Evolutionary conservation across 1,140 invertebrate species (phyloP).

Genomic region (Zeugodacus cucurbitae): DNA sequence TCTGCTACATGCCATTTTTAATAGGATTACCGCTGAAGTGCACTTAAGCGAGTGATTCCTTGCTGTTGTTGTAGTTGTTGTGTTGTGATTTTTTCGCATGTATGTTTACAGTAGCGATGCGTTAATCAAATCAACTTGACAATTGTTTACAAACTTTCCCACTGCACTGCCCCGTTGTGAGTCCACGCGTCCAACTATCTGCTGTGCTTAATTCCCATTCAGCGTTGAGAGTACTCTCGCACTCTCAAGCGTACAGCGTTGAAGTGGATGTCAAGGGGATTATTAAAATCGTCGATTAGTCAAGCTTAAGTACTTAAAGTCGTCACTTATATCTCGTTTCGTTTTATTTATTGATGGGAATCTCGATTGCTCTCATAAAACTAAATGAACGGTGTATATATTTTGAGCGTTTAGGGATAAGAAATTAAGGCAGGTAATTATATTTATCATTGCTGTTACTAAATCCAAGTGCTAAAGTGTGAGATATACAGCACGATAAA

Average conservation of each 20-base stretch:
- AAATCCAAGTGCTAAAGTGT: no score
- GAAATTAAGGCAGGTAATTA: background rate
- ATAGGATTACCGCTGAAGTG: slow-evolving; percentile 65
- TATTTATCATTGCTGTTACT: background rate
- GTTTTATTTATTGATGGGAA: background rate
- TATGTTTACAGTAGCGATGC: slow-evolving; percentile 53
- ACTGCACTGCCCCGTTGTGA: slow-evolving; percentile 48
- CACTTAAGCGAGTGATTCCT: slow-evolving; percentile 55
- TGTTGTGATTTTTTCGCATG: slow-evolving; percentile 40
- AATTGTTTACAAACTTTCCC: slow-evolving; percentile 63
- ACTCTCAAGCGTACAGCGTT: background rate
- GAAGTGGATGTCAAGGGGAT: slow-evolving; percentile 11
- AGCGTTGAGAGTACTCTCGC: background rate
- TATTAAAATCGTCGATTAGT: slow-evolving; percentile 31
- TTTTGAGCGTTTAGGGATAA: background rate
- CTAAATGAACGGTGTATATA: background rate
- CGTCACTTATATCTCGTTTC: background rate
- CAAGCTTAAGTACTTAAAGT: slow-evolving; percentile 3
- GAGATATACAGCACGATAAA: no score
- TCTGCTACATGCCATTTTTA: slow-evolving; percentile 59
- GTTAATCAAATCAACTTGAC: slow-evolving; percentile 43
- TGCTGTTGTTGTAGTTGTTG: background rate
- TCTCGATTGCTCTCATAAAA: slow-evolving; percentile 5
- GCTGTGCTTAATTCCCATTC: background rate
- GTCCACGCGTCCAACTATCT: slow-evolving; percentile 12